Base-by-base conservation (phyloP, 2,797 vertebrate genomes). In the Coregonus suidteri region DNA sequence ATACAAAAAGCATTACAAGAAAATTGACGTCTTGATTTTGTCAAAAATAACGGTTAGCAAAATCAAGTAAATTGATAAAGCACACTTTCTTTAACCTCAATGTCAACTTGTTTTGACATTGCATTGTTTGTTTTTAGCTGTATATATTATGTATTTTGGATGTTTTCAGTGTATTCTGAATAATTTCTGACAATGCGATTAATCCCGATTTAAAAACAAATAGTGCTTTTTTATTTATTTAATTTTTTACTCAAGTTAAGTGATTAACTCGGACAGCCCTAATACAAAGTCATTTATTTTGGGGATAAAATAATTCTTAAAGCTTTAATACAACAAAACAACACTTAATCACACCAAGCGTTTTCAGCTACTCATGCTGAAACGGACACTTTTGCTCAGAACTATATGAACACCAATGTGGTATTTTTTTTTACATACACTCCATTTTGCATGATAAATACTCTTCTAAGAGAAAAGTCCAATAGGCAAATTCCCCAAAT, bases 371-470 rank as follows among this genome's bases (percentile, higher is more conserved):
- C 82, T 85, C 82, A 82, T 77, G 88, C 84, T 85, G 86, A 88
- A 88, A 82, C 78, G 88, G 53, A 41, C 53, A 77, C 54, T 64
- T 59, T 71, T 62, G 81, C 85, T 88, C 80, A 81, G 80, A 85
- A 51, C 56, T 89, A 86, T 88, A 88, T 83, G 86, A 91, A 92
- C 90, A 93, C 90, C 90, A 90, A 91, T 88, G 88, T 92, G 88
- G 88, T 89, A 88, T 79, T 84, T 77, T 77, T 69, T 77, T 69
- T 81, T 81, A 88, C 81, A 89, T 75, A 79, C 51, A 84, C 83
- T 90, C 41, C 78, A 59, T 85, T 84, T 82, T 79, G 79, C 82
- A 88, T 82, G 82, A 84, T 67, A 72, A 82, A 88, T 25, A 62
- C 74, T 84, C 56, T 15, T 80, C 85, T 90, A 83, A 65, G 52